These are phyloP conservation scores for Pristionchus japonicus DNA, from an alignment of 2,888 invertebrate genomes.

Conservation along the genomic window DNA sequence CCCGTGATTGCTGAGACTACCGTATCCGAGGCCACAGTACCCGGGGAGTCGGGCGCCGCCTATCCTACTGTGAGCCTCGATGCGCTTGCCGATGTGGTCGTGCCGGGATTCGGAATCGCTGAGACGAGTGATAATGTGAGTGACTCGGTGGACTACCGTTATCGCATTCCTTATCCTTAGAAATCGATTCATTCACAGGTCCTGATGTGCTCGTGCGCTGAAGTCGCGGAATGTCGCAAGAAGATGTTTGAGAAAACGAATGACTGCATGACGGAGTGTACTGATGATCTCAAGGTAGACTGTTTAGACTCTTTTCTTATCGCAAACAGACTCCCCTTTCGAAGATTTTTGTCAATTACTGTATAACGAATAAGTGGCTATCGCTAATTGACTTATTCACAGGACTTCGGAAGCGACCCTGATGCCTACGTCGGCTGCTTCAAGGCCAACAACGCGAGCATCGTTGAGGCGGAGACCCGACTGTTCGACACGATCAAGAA, in stretches of 20 bases:
- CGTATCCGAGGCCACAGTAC: not conserved
- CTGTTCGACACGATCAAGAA: not conserved
- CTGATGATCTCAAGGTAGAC: not conserved
- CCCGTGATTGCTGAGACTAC: not conserved
- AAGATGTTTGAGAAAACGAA: not conserved
- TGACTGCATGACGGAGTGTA: not conserved
- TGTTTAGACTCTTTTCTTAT: no score
- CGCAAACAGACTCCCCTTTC: no score
- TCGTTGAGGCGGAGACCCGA: not conserved
- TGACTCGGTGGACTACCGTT: no score
- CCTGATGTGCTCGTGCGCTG: not conserved
- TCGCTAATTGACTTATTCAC: not conserved
- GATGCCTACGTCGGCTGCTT: not conserved
- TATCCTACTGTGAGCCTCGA: not conserved
- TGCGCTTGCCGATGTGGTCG: not conserved
- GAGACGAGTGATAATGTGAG: not conserved
- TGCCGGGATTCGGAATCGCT: not conserved
- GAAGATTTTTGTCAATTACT: no score
- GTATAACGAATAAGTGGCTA: no score
- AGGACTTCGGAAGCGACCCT: not conserved
- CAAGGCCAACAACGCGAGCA: not conserved
- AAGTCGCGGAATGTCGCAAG: not conserved
- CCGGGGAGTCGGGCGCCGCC: not conserved
- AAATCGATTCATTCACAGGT: not conserved
- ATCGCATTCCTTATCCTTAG: no score